Evolutionary conservation across 1,140 invertebrate genomes (phyloP).

Genomic region (Stenopsyche tienmushanensis): DNA sequence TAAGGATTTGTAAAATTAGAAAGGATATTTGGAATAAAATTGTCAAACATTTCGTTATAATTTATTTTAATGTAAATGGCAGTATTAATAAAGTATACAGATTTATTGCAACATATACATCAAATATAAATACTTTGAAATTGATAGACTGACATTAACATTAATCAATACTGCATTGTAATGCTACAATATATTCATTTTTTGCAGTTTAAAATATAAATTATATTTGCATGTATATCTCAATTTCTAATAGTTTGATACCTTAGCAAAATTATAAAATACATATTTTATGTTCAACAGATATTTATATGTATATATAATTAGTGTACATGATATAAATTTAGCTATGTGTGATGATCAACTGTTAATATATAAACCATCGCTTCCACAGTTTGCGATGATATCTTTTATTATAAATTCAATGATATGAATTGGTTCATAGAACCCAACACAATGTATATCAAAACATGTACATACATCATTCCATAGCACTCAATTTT

Average conservation of each 20-base stretch:
- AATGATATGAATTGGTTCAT: conserved; percentile 8
- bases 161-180: conserved; percentile 21
- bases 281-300: background rate
- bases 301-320: conserved; percentile 2
- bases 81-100: conserved; percentile 18
- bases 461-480: background rate
- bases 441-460: conserved; percentile 7
- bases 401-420: background rate
- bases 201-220: background rate
- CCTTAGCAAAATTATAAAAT: too few species aligned
- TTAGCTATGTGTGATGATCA: background rate
- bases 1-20: too few species aligned
- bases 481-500: background rate
- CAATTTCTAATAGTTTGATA: background rate
- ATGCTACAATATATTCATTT: background rate
- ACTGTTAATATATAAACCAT: background rate
- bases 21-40: too few species aligned
- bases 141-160: conserved; percentile 2
- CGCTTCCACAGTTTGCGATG: background rate
- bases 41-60: too few species aligned
- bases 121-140: conserved; percentile 23
- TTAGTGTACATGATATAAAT: background rate
- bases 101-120: conserved; percentile 14
- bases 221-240: background rate
- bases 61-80: conserved; percentile 12